Evolutionary conservation across 2,797 vertebrate genomes (phyloP).

Genomic region (Triplophysa bombifrons): DNA sequence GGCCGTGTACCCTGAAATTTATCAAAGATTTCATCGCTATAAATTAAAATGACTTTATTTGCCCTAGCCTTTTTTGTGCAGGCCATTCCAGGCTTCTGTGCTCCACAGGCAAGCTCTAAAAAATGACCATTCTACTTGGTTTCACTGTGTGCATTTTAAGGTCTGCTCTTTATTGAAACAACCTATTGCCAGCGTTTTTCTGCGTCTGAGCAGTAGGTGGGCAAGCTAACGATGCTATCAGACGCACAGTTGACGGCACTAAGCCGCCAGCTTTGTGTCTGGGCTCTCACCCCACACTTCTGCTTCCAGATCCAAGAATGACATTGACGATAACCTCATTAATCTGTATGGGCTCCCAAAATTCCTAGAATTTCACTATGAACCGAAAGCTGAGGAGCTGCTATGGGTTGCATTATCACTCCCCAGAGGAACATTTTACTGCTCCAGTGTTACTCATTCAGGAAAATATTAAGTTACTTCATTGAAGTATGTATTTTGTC

Average conservation of each 20-base stretch:
- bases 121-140: constrained; percentile 23
- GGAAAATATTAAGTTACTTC: no score
- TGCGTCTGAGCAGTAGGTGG: constrained; percentile 28
- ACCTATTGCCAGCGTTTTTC: constrained; percentile 33
- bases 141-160: background rate
- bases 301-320: constrained; percentile 30
- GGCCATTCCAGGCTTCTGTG: background rate
- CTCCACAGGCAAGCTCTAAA: constrained; percentile 19
- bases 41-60: background rate
- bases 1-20: background rate
- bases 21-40: background rate
- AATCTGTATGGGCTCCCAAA: constrained; percentile 32
- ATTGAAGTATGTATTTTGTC: no score
- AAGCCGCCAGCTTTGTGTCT: constrained; percentile 42
- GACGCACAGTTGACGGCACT: constrained; percentile 2
- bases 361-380: constrained; percentile 18
- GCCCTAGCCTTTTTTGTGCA: background rate
- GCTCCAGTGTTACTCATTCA: background rate
- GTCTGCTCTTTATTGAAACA: constrained; percentile 27
- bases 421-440: background rate
- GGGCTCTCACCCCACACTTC: constrained; percentile 20
- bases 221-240: constrained; percentile 44
- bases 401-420: constrained; percentile 15
- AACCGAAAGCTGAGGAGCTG: constrained; percentile 2
- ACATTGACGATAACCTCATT: constrained; percentile 47